Evolutionary conservation across 1,140 invertebrate species (phyloP), one percentile per base, ranked within the genome.

Genomic region (Halesus radiatus): DNA sequence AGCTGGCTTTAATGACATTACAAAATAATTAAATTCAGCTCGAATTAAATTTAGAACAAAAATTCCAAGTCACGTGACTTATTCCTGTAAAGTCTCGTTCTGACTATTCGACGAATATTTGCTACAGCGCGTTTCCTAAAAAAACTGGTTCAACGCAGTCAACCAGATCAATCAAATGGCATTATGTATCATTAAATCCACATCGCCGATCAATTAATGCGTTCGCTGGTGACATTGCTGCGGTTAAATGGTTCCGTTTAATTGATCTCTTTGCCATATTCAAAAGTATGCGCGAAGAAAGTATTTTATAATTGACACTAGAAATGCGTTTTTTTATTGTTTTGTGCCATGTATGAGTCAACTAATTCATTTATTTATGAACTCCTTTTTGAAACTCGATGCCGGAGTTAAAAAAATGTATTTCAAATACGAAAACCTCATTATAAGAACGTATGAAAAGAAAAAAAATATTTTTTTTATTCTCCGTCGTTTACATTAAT

Each of bases 131-230:
- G 4, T 23, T 64, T 64, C 23, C 18, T 64, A 23, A 64, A 64
- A 29, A 64, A 64, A 64, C 23, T 45, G 60, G 60, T 64, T 23
- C 60, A 29, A 64, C 23, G 60, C 60, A 15, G 23, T 64, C 23
- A 64, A 64, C 54, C 60, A 68, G 64, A 37, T 68, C 64, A 45
- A 68, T 68, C 64, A 68, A 68, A 32, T 45, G 64, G 50, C 29
- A 68, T 68, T 45, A 68, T 37, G 64, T 68, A 15, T 68, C 64
- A 68, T 68, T 68, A 68, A 37, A 68, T 68, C 64, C 15, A 45
- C 64, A 68, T 68, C 23, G 64, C 26, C 32, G 64, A 45, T 45
- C 64, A 68, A 68, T 68, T 68, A 68, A 37, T n/a, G 64, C 26
- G 18, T n/a, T 68, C 64, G 16, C 20, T 32, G 64, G 32, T 68